Base-by-base conservation (phyloP, 1,140 invertebrate genomes). In the Hyposmocoma kahamanoa region DNA sequence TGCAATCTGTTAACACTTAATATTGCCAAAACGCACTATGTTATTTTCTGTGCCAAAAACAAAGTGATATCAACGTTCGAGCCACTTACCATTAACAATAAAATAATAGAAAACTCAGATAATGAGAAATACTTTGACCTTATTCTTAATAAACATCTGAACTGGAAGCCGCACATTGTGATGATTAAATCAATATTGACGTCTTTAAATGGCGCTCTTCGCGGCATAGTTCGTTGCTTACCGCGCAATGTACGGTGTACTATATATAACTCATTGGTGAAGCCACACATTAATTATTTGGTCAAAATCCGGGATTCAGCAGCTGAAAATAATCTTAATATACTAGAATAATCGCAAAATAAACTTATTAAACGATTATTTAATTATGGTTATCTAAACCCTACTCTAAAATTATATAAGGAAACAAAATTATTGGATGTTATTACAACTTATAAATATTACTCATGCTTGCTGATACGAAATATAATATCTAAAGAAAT, bases 1-100 rank as follows among this genome's bases (percentile, higher is more conserved):
- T 28, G 41, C 6, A 62, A 62, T 41, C 32, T 58, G 18, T 18
- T 62, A 39, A 58, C 52, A 22, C 41, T 58, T 28, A 58, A 53
- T 41, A 43, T 26, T 28, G 21, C 36, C 11, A 60, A 56, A 47
- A 60, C 53, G 13, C 47, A 20, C 15, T 59, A 50, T 44, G 41
- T 56, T 24, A 55, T 60, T 20, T 56, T 60, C 24, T 30, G 22
- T 38, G 32, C 49, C 0, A 52, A 52, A 47, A 56, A 60, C 20
- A 60, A 56, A 47, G n/a, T 15, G 39, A 41, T 56, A 42, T 42
- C 42, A n/a, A 0, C 11, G 9, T 32, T 30, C 39, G 15, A 20
- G n/a, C 53, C 46, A 1, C 38, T 47, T 18, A 55, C 34, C 21
- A 48, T 55, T 18, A 52, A 59, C 30, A 36, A 47, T 32, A 11